Base-by-base conservation (phyloP, 2,113 vertebrate genomes). In the Tympanuchus pallidicinctus region DNA sequence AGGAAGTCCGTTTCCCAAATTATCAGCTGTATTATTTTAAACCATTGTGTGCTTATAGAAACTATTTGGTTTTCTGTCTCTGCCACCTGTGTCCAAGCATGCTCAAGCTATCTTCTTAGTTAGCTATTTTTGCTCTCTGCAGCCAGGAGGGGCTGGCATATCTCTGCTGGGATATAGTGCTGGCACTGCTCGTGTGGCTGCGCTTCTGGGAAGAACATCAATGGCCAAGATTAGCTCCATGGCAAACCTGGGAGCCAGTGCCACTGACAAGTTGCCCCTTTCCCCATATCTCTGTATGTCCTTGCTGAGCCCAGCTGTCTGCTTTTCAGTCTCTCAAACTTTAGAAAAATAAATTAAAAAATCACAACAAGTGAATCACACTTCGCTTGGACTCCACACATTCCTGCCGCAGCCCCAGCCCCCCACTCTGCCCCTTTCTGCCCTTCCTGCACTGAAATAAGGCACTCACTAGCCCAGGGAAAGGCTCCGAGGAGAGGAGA, bases 141-240 rank as follows among this genome's bases (percentile, higher is more conserved):
- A 92, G 88, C 61, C 76, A 90, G 88, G 88, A 95, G 86, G 86
- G 82, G 65, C 82, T 94, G 94, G 76, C 88, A 95, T 86, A 86
- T 92, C 86, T 96, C 72, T 74, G 63, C 69, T 88, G 69, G 86
- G 69, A 83, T 76, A 65, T 83, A 60, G 38, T 64, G n/a, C 32
- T 67, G 69, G 76, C 76, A 71, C 38, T 4, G 21, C 72, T 95
- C 79, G 28, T n/a, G 32, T 0, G 1, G 45, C 67, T 0, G 1
- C 17, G 12, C 7, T 25, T 18, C 65, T 90, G 69, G 42, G 79
- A 93, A 82, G 50, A 69, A 89, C 88, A 38, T 25, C 56, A 56
- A 61, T 77, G 45, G 24, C 47, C 40, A 67, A 86, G 71, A 27
- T 15, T 7, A 77, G 63, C 15, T n/a, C 38, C 56, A 56, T 0